Evolutionary conservation across 2,113 vertebrate species (phyloP).

Genomic region (Pseudorasbora parva): DNA sequence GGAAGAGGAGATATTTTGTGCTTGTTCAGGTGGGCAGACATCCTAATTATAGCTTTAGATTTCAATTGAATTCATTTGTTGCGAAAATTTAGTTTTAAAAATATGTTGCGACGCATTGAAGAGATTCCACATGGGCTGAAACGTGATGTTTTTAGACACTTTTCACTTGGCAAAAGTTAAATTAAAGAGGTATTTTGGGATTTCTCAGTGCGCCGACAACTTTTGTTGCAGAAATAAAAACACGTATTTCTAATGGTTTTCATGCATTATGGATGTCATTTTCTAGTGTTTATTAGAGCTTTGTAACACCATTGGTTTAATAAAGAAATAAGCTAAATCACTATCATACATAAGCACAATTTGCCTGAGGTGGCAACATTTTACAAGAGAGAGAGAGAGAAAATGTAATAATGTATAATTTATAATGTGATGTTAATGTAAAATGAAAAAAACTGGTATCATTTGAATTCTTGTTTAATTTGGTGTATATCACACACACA

Average conservation of each 20-base stretch:
- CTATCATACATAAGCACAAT: not conserved
- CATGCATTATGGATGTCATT: too few species aligned
- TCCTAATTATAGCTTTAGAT: not conserved
- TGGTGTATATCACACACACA: not conserved
- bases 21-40: slow-evolving; percentile 89
- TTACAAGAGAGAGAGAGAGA: not conserved
- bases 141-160: too few species aligned
- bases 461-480: not conserved
- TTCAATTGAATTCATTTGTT: not conserved
- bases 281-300: too few species aligned
- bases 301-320: too few species aligned
- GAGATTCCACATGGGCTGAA: too few species aligned
- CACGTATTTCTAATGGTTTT: not conserved
- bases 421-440: not conserved
- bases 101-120: too few species aligned
- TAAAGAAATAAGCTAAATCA: not conserved
- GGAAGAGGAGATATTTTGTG: slow-evolving; percentile 97
- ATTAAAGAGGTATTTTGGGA: too few species aligned
- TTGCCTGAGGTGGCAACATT: not conserved
- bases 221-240: not conserved
- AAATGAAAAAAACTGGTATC: not conserved
- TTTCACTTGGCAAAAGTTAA: too few species aligned
- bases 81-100: not conserved
- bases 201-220: too few species aligned
- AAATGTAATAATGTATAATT: not conserved